Conservation (phyloP, 2,797 vertebrate genomes). For the Peromyscus nudipes region DNA sequence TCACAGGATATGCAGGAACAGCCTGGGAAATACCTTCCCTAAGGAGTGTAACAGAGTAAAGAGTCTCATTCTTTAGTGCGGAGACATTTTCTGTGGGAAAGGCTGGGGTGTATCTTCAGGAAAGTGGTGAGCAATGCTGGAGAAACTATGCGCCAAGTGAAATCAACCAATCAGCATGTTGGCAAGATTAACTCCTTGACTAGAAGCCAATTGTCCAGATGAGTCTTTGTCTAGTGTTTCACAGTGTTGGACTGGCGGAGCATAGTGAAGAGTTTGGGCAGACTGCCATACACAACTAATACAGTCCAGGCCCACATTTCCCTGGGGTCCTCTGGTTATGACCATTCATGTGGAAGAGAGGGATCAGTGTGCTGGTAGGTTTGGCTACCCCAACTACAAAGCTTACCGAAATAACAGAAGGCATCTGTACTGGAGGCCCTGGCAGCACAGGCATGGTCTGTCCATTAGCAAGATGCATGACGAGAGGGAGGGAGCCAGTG, state of each 20-base stretch:
- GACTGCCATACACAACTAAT: conserved; percentile 65
- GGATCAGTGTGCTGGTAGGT: conserved; percentile 11
- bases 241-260: conserved; percentile 66
- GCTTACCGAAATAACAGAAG: conserved; percentile 98
- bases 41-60: not conserved
- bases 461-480: conserved; percentile 98
- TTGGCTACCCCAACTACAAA: conserved; percentile 6
- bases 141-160: conserved; percentile 78
- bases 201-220: conserved; percentile 85
- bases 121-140: conserved; percentile 59
- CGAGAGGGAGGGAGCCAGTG: conserved; percentile 93
- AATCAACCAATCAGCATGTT: conserved; percentile 83
- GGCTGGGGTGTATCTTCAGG: conserved; percentile 57
- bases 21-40: not conserved
- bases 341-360: conserved; percentile 69
- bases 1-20: conserved; percentile 10
- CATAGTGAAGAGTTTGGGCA: conserved; percentile 64
- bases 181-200: conserved; percentile 80
- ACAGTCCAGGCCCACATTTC: conserved; percentile 61
- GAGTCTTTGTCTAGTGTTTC: conserved; percentile 68
- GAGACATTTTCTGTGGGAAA: conserved; percentile 50
- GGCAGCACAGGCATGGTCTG: conserved; percentile 96
- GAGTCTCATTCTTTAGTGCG: conserved; percentile 41
- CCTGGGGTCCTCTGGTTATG: conserved; percentile 53
- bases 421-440: conserved; percentile 95